phyloP scores from a whole-genome alignment of 2,113 vertebrate species.

The Oryzias javanicus region DNA sequence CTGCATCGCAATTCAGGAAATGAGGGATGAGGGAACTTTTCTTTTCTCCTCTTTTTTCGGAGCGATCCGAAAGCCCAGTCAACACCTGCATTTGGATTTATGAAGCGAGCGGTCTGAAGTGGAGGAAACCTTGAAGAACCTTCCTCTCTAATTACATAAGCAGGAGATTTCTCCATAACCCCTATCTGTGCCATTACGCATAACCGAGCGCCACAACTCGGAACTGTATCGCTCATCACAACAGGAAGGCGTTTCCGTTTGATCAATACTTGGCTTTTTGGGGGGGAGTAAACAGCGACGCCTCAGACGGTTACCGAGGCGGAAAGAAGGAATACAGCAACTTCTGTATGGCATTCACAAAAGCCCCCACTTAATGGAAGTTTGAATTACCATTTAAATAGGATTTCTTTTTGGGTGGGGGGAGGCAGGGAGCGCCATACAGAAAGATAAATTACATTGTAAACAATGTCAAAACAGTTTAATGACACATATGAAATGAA shows the following conservation, averaged over 20 bases:
- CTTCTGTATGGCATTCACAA: slow-evolving; percentile 66
- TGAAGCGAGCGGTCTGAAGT: slow-evolving; percentile 14
- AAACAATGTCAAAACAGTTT: slow-evolving; percentile 79
- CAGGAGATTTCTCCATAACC: too few relatives aligned
- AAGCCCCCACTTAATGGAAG: slow-evolving; percentile 72
- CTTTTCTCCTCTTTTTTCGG: background rate
- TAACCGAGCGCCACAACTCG: slow-evolving; percentile 28
- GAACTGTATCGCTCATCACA: slow-evolving; percentile 40
- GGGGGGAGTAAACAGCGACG: slow-evolving; percentile 58
- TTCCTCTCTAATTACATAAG: slow-evolving; percentile 37
- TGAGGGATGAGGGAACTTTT: slow-evolving; percentile 14
- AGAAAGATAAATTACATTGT: slow-evolving; percentile 77
- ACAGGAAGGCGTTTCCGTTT: slow-evolving; percentile 50
- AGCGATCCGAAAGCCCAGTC: slow-evolving; percentile 9
- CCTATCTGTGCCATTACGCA: too few relatives aligned
- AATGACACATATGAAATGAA: slow-evolving; percentile 77
- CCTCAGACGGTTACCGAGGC: slow-evolving; percentile 55
- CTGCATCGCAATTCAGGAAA: slow-evolving; percentile 40
- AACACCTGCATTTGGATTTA: slow-evolving; percentile 40
- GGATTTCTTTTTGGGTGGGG: slow-evolving; percentile 70
- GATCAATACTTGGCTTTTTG: slow-evolving; percentile 68
- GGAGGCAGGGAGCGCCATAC: slow-evolving; percentile 53
- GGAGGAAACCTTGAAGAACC: slow-evolving; percentile 24
- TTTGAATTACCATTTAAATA: slow-evolving; percentile 81
- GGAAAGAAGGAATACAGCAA: slow-evolving; percentile 54